Evolutionary conservation across 2,113 vertebrate species (phyloP).

Genomic region (Thomomys bottae): DNA sequence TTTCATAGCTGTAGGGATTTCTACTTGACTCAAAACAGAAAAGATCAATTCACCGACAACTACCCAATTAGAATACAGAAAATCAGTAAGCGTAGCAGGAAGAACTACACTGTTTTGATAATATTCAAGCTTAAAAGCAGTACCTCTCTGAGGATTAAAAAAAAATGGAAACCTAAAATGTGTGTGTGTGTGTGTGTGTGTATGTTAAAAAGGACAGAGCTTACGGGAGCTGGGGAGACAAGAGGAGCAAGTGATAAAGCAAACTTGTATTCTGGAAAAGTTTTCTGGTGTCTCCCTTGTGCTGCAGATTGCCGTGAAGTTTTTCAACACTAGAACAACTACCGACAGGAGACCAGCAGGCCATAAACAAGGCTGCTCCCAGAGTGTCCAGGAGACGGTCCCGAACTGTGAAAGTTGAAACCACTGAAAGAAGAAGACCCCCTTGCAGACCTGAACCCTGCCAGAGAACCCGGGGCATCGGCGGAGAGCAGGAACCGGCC

Average conservation of each 20-base stretch:
- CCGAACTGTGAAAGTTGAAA: not conserved
- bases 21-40: not conserved
- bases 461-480: not conserved
- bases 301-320: not conserved
- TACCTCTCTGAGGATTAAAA: not conserved
- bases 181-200: no score
- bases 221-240: no score
- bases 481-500: not conserved
- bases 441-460: not conserved
- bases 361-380: not conserved
- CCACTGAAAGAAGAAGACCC: not conserved
- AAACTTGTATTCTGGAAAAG: not conserved
- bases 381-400: accelerated
- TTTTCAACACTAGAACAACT: not conserved
- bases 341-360: not conserved
- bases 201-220: not conserved
- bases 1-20: not conserved
- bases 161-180: slow-evolving; percentile 24
- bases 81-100: not conserved
- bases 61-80: not conserved
- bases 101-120: not conserved
- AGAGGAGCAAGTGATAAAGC: not conserved
- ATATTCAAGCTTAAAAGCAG: slow-evolving; percentile 16
- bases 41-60: not conserved
- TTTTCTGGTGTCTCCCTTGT: not conserved